A percentile compares a stretch with the other conserved stretches of the same genome.
Evolutionary conservation across 1,140 invertebrate species (phyloP).

Genomic region (Propsilocerus akamusi): DNA sequence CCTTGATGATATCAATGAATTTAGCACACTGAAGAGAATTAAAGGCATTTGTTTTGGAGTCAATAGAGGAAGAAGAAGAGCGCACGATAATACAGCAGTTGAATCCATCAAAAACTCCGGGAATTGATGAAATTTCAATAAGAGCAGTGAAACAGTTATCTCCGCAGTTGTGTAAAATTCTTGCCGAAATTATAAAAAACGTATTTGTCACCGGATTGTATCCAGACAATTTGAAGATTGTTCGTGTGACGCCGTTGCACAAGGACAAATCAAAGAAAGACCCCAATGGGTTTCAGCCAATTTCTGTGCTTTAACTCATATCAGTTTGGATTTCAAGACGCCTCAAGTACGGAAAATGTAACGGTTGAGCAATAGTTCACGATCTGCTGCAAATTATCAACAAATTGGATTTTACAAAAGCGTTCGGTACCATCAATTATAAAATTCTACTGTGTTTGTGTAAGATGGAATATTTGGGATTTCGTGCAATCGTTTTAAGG

Average conservation of each 20-base stretch:
- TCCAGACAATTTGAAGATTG: no score
- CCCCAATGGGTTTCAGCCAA: not conserved
- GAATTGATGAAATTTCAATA: not conserved
- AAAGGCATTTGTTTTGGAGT: not conserved
- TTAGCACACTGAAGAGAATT: no score
- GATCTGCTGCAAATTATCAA: not conserved
- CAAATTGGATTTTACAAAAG: constrained; percentile 8
- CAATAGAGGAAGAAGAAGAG: not conserved
- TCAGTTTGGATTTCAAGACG: no score
- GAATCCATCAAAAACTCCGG: not conserved
- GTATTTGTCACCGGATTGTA: not conserved
- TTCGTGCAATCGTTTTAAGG: not conserved
- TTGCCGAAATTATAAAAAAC: not conserved
- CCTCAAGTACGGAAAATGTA: not conserved
- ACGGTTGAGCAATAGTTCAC: not conserved
- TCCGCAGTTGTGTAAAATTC: not conserved
- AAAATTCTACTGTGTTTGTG: not conserved
- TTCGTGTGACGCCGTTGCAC: not conserved
- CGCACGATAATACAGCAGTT: not conserved
- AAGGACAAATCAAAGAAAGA: no score
- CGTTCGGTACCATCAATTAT: constrained; percentile 10
- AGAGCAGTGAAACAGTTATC: not conserved
- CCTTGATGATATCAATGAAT: not conserved
- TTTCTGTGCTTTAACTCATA: not conserved
- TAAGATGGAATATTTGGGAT: constrained; percentile 2